These are phyloP conservation scores for Teleiodes luculella DNA, from an alignment of 2,888 invertebrate genomes.

Conservation along the genomic window DNA sequence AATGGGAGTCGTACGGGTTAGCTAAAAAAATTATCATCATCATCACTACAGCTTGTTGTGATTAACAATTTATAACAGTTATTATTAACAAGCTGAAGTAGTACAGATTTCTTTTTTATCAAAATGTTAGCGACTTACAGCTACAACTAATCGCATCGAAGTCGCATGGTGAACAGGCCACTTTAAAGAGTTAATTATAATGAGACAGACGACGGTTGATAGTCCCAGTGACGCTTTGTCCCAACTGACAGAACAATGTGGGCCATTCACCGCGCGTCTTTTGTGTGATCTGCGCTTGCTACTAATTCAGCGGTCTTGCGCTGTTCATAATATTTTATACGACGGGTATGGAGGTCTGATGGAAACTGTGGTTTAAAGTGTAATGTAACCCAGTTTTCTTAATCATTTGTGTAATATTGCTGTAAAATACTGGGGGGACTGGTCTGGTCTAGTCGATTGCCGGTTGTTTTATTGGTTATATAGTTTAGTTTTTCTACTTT, in stretches of 20 bases:
- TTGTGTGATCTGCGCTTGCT: slow-evolving; percentile 41
- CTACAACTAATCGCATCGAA: neutral
- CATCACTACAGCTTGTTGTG: too few relatives aligned
- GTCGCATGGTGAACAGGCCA: neutral
- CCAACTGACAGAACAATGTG: slow-evolving; percentile 64
- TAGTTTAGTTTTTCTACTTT: too few relatives aligned
- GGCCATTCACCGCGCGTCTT: slow-evolving; percentile 49
- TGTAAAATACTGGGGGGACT: too few relatives aligned
- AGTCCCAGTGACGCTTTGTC: slow-evolving; percentile 49
- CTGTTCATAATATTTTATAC: slow-evolving; percentile 12
- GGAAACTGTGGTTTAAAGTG: neutral
- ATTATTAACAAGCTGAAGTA: too few relatives aligned
- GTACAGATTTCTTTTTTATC: too few relatives aligned
- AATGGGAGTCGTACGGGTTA: too few relatives aligned
- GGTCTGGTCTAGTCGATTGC: too few relatives aligned
- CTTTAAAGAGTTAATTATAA: slow-evolving; percentile 6
- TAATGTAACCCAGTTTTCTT: neutral
- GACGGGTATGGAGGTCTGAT: too few relatives aligned
- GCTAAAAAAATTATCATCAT: too few relatives aligned
- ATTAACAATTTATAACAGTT: too few relatives aligned
- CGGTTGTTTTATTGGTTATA: too few relatives aligned
- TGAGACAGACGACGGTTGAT: neutral
- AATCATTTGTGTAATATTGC: neutral
- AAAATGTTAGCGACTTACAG: neutral
- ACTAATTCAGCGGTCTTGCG: slow-evolving; percentile 41